Base-by-base conservation (phyloP, 1,140 invertebrate genomes). In the Heliconius hewitsoni region DNA sequence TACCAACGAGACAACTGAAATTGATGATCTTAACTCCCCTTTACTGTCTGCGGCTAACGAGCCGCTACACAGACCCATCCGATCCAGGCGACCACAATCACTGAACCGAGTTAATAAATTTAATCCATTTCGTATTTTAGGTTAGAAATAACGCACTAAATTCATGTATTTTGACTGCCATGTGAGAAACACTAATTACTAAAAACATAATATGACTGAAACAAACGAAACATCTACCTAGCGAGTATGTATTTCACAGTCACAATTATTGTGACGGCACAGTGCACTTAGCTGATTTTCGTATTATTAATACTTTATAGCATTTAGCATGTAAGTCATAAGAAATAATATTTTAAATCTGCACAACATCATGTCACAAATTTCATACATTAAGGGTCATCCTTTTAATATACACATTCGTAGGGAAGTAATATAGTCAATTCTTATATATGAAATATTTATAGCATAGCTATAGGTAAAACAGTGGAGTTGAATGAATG, bases 51-150 rank as follows among this genome's bases (percentile, higher is more conserved):
- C 82, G 60, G 93, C 91, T 30, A 91, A 86, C 76, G 92, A 94
- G 80, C 90, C 92, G 2, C 75, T 93, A 55, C 91, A 90, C 71
- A 86, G 89, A 80, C 93, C 93, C n/a, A 89, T 80, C 42, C 84
- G 93, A 39, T 90, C 89, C 13, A 86, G 93, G 52, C 88, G 92
- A 80, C 91, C 90, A 46, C 89, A 89, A 79, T 77, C 81, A 77
- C 81, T 80, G 75, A 46, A 91, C 87, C 85, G 86, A 81, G 78
- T 74, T 73, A 92, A 89, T 82, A 93, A 93, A 85, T 94, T 94
- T 74, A 94, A 93, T 82, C 93, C 92, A 75, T 93, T 94, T 82
- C 92, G 93, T 71, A 94, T 94, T 78, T 88, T 94, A 91, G 93
- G 93, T 87, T 94, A 93, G 83, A 74, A 37, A 78, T 74, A 55